phyloP scores from a whole-genome alignment of 2,888 invertebrate genomes.

The Spisula solida region DNA sequence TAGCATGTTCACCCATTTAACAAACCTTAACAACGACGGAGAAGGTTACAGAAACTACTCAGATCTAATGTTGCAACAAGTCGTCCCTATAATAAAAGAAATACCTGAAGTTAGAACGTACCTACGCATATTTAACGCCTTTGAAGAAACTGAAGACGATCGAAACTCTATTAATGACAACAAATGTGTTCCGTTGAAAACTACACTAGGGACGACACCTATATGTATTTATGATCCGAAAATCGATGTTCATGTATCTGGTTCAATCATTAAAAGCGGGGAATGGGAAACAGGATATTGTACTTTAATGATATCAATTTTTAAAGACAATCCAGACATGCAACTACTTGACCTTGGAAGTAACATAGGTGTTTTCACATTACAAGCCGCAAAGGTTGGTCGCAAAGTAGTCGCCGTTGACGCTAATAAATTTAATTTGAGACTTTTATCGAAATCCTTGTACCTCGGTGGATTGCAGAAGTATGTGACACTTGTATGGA shows the following conservation, averaged over 20 bases:
- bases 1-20: too few relatives aligned
- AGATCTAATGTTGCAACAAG: too few relatives aligned
- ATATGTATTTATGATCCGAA: neutral
- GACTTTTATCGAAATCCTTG: slow-evolving; percentile 1
- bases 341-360: neutral
- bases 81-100: too few relatives aligned
- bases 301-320: neutral
- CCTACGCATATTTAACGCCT: neutral
- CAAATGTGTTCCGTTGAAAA: neutral
- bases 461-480: neutral
- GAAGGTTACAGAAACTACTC: too few relatives aligned
- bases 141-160: neutral
- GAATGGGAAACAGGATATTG: neutral
- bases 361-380: neutral
- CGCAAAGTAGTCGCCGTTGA: neutral
- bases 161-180: neutral
- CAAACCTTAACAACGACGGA: too few relatives aligned
- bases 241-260: neutral
- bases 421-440: neutral
- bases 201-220: neutral
- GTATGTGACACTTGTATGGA: neutral
- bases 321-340: slow-evolving; percentile 27
- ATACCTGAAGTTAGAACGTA: too few relatives aligned
- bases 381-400: neutral
- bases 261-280: neutral